Conservation (phyloP, 2,113 vertebrate species). For the Tylochromis polylepis region DNA sequence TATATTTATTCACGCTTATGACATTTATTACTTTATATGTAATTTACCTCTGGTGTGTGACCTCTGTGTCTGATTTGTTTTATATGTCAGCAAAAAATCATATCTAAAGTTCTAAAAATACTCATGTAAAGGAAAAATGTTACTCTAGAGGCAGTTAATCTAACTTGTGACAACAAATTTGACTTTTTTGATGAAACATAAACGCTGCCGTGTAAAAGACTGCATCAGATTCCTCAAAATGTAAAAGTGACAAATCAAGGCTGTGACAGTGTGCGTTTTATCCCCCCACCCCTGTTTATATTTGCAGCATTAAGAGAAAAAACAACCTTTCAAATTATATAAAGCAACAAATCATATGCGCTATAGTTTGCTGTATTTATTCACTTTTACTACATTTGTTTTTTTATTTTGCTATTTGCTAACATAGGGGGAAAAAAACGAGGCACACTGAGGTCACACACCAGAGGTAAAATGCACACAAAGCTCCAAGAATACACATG, state of each 20-base stretch:
- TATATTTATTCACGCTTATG: background rate
- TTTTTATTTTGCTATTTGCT: background rate
- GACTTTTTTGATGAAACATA: background rate
- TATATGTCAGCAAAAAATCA: too few species aligned
- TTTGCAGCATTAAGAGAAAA: background rate
- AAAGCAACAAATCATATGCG: background rate
- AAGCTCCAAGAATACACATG: background rate
- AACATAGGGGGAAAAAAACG: background rate
- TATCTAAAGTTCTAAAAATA: background rate
- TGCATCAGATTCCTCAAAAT: background rate
- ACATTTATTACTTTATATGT: background rate
- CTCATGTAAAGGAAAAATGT: background rate
- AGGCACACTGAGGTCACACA: background rate
- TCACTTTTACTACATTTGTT: background rate
- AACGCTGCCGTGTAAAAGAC: constrained; percentile 27
- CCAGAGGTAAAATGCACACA: background rate
- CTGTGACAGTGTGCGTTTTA: background rate
- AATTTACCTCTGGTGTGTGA: too few species aligned
- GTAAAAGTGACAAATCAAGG: constrained; percentile 9
- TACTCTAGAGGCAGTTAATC: background rate
- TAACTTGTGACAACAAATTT: background rate
- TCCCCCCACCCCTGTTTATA: background rate
- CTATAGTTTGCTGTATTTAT: background rate
- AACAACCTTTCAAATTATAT: background rate
- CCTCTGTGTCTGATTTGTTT: too few species aligned